Evolutionary conservation across 2,888 invertebrate species (phyloP).

Genomic region (Euphydryas editha): DNA sequence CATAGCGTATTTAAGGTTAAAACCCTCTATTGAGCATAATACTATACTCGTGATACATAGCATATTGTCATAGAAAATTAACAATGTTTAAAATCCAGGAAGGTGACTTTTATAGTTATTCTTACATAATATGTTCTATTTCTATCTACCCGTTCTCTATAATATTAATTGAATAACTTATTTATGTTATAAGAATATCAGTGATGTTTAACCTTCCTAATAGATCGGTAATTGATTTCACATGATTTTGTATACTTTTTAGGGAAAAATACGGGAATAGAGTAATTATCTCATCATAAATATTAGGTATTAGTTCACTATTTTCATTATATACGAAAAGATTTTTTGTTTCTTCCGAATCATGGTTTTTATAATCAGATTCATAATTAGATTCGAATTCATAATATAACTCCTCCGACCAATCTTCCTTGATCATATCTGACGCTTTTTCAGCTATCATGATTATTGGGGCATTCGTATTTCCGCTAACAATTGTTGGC

Average conservation of each 20-base stretch:
- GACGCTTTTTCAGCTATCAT: constrained; percentile 94
- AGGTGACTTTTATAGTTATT: too few species aligned
- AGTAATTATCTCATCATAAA: constrained; percentile 64
- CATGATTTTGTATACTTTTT: constrained; percentile 40
- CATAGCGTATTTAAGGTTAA: too few species aligned
- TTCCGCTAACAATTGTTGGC: constrained; percentile 90
- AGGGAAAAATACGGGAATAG: constrained; percentile 58
- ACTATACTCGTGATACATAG: too few species aligned
- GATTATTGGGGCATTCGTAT: constrained; percentile 91
- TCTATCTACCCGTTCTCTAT: too few species aligned
- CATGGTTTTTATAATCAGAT: constrained; percentile 6
- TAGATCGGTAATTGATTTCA: constrained; percentile 35
- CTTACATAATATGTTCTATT: too few species aligned
- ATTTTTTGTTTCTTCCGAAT: constrained; percentile 4
- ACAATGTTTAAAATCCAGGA: too few species aligned
- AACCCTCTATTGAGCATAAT: too few species aligned
- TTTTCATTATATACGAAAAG: constrained; percentile 20
- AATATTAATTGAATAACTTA: not conserved
- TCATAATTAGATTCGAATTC: constrained; percentile 9
- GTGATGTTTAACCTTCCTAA: not conserved
- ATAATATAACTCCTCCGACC: constrained; percentile 59
- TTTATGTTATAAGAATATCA: not conserved
- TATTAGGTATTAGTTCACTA: constrained; percentile 44
- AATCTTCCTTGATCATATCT: constrained; percentile 91
- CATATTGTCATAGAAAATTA: too few species aligned